These are phyloP conservation scores for Lampris incognitus DNA, from an alignment of 2,113 vertebrate genomes.

Conservation along the genomic window DNA sequence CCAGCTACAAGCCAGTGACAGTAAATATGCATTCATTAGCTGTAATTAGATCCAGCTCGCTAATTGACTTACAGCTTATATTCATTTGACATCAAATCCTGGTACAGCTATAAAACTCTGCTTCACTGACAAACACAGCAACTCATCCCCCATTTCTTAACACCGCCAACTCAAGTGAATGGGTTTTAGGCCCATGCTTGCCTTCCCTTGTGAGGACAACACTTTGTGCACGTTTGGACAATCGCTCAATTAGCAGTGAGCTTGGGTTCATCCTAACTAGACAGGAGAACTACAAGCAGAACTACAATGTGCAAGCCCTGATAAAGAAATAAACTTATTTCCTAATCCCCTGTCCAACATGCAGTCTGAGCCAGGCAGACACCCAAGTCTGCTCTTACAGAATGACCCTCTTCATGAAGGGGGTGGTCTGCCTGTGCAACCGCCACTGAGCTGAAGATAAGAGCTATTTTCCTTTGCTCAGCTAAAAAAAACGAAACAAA, in stretches of 20 bases:
- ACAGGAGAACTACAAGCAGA: slow-evolving; percentile 43
- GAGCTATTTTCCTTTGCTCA: too few relatives aligned
- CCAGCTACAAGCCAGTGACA: too few relatives aligned
- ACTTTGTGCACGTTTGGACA: not conserved
- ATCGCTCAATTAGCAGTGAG: slow-evolving; percentile 2
- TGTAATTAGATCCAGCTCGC: too few relatives aligned
- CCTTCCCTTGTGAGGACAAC: not conserved
- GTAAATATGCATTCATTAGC: too few relatives aligned
- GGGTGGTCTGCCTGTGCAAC: slow-evolving; percentile 40
- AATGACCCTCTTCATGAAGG: slow-evolving; percentile 1
- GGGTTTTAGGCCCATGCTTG: not conserved
- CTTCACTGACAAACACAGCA: not conserved
- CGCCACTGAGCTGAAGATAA: not conserved
- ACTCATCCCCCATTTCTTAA: not conserved
- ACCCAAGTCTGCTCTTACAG: not conserved
- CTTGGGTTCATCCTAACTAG: slow-evolving; percentile 16
- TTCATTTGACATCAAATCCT: too few relatives aligned
- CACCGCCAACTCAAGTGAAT: not conserved
- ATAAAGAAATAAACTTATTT: slow-evolving; percentile 40
- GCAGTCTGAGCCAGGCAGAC: not conserved
- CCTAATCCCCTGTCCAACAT: not conserved
- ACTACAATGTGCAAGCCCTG: not conserved
- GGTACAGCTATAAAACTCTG: not conserved
- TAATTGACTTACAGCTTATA: too few relatives aligned
- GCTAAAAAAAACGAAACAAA: slow-evolving; percentile 1